A percentile compares a stretch with the other conserved stretches of the same genome.
These are phyloP conservation scores for Podilymbus podiceps DNA, from an alignment of 2,113 vertebrate genomes.

Conservation along the genomic window DNA sequence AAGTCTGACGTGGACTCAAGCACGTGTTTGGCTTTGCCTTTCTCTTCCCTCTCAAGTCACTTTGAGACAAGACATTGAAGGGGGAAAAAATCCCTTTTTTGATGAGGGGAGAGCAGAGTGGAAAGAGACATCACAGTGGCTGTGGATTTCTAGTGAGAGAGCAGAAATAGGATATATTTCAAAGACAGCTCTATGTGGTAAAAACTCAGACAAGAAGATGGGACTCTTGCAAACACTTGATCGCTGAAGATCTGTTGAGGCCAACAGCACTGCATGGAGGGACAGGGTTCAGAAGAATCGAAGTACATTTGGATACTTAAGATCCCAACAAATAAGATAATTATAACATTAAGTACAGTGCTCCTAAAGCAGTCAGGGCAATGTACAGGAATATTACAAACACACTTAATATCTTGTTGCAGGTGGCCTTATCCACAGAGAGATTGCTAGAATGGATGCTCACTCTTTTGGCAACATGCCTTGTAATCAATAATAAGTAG, in stretches of 20 bases:
- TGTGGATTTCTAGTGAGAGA: neutral
- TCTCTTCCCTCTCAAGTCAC: neutral
- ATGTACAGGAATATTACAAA: neutral
- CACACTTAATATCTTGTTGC: neutral
- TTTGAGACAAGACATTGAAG: neutral
- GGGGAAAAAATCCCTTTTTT: rapidly evolving
- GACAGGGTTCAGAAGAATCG: neutral
- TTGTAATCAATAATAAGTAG: neutral
- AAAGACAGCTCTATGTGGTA: neutral
- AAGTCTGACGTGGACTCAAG: neutral
- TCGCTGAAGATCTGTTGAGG: neutral
- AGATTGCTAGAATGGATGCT: rapidly evolving
- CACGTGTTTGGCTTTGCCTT: neutral
- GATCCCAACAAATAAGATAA: neutral
- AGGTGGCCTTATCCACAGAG: neutral
- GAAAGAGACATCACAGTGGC: neutral
- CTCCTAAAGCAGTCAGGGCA: neutral
- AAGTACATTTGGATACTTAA: neutral
- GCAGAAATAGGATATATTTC: neutral
- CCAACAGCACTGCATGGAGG: neutral
- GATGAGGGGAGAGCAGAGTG: neutral
- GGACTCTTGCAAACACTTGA: neutral
- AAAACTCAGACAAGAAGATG: neutral
- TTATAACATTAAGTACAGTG: neutral
- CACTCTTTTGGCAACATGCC: neutral